Evolutionary conservation across 2,113 vertebrate species (phyloP).

Genomic region (Lutjanus erythropterus): DNA sequence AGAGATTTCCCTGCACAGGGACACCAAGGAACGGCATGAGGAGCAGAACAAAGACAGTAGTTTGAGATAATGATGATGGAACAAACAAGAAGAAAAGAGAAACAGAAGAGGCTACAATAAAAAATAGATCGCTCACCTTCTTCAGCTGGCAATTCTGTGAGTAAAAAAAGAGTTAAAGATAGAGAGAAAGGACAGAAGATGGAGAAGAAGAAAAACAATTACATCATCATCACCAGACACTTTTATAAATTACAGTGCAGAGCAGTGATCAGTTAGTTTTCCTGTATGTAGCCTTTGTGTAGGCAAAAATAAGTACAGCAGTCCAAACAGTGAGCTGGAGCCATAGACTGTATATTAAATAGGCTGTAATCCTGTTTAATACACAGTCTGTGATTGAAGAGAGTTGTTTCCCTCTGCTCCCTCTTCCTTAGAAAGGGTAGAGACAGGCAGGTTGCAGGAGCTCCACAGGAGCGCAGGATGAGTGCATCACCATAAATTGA

Average conservation of each 20-base stretch:
- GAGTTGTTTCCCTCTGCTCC: no score
- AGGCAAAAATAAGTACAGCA: no score
- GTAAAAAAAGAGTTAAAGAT: slow-evolving; percentile 17
- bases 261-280: background rate
- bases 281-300: no score
- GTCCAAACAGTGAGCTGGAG: no score
- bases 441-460: no score
- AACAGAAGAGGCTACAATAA: background rate
- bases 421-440: no score
- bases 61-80: background rate
- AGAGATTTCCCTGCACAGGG: slow-evolving; percentile 84
- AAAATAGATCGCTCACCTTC: slow-evolving; percentile 77
- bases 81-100: slow-evolving; percentile 1
- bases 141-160: slow-evolving; percentile 85
- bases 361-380: no score
- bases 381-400: no score
- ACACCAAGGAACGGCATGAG: slow-evolving; percentile 6
- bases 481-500: no score
- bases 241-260: background rate
- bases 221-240: background rate
- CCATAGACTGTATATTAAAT: no score
- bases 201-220: slow-evolving; percentile 1
- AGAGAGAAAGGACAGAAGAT: slow-evolving; percentile 22
- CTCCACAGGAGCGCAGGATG: no score
- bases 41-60: background rate